Base-by-base conservation (phyloP, 2,797 vertebrate species). In the Alauda arvensis region DNA sequence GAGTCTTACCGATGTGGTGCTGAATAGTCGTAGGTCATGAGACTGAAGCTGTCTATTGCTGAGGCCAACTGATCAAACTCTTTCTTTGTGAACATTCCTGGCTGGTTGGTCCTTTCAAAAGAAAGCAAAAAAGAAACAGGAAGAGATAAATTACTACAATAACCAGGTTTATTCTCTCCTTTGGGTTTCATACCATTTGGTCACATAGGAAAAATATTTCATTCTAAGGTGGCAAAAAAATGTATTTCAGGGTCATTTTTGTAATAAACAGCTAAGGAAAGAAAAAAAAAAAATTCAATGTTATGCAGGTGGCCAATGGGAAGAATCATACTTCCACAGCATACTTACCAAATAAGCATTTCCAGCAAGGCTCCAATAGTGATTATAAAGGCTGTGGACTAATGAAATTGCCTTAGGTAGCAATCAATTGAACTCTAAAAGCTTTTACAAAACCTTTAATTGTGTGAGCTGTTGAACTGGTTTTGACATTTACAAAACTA, bases 11-110 rank as follows among this genome's bases (percentile, higher is more conserved):
- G 92, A 46, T 96, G 96, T 4, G 97, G 97, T 2, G 95, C 95
- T 42, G 99, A 98, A 94, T 98, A 99, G 96, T 99, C 99, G 0
- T 99, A 99, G 0, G 99, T 99, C 99, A 99, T 99, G 83, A 99
- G 98, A 93, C 99, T 99, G 97, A 99, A 99, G 80, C 97, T 97
- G 25, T 99, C 98, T 37, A 99, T 94, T 5, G 96, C 87, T 0
- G 98, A 98, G 13, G 98, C 99, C 96, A 99, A 89, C 87, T 97
- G 97, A 89, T 99, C 98, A 93, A 99, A 98, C 88, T 99, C 98
- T 82, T 97, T 97, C 85, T 96, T 97, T 8, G 98, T 98, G 93
- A 99, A 99, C 98, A 98, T 98, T 46, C 99, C 99, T 0, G 96
- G 96, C 89, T 98, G 98, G 70, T 98, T 98, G 1, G 96, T 95